Base-by-base conservation (phyloP, 2,113 vertebrate species). In the Craseonycteris thonglongyai region DNA sequence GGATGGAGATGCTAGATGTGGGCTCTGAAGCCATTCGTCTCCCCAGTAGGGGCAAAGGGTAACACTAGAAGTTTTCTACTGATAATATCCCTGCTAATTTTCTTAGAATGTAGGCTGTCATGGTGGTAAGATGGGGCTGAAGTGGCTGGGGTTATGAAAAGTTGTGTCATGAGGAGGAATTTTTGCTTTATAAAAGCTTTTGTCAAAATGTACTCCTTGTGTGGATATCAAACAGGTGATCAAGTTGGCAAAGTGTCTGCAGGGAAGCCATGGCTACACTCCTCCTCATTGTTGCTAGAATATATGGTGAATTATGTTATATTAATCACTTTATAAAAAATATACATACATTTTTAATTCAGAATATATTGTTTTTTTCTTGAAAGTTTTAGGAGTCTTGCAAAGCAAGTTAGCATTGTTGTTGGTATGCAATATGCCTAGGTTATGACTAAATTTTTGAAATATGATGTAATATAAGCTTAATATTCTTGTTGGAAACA, bases 401-500 rank as follows among this genome's bases (percentile, higher is more conserved):
- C n/a, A 84, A 59, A 96, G 28, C 49, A 85, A 92, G 40, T 76
- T 87, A 71, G 7, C 7, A 10, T 59, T 66, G 63, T 61, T 66
- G 30, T 68, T 88, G 28, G 74, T 42, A 69, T 24, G 1, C 24
- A 40, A 51, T 74, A 80, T 84, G 59, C 33, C 38, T 90, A 76
- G 24, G 40, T 94, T 86, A 75, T 83, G 19, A 87, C 80, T 69
- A 90, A 92, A 87, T 61, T 92, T 58, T 66, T 51, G 19, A 61
- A 59, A 47, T 42, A 15, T 63, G 7, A 74, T 45, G 11, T 58
- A 54, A 21, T 35, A 11, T 58, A 76, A 93, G 26, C 42, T 96
- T 83, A 47, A 30, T 90, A 96, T 97, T 92, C n/a, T 21, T 75
- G 11, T 51, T 90, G 71, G 45, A 89, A 90, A 88, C 54, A 69